These are phyloP conservation scores for Torymus auratus DNA, from an alignment of 2,888 invertebrate species.

Conservation along the genomic window DNA sequence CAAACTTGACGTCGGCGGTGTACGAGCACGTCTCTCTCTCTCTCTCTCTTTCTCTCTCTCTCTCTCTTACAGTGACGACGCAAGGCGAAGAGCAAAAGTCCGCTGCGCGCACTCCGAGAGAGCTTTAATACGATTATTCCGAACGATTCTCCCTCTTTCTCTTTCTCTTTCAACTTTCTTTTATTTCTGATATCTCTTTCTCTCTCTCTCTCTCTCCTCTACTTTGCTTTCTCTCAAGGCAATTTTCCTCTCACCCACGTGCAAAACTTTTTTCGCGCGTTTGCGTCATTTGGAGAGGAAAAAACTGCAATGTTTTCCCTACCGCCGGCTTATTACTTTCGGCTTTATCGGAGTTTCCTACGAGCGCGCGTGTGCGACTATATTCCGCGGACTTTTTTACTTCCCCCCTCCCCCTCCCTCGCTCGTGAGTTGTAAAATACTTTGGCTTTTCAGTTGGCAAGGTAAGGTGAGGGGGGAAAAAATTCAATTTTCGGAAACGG, in stretches of 20 bases:
- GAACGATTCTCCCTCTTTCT: slow-evolving; percentile 6
- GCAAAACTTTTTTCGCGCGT: not conserved
- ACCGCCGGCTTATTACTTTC: not conserved
- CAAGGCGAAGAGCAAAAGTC: not conserved
- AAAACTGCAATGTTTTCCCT: not conserved
- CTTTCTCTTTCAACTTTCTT: slow-evolving; percentile 31
- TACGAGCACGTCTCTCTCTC: not conserved
- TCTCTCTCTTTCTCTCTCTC: not conserved
- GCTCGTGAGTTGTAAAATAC: too few species aligned
- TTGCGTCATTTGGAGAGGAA: slow-evolving; percentile 14
- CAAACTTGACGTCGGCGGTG: not conserved
- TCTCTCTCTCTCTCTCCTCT: slow-evolving; percentile 20
- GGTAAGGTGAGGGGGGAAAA: too few species aligned
- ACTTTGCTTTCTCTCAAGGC: not conserved
- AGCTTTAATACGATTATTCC: slow-evolving; percentile 44
- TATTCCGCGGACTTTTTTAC: too few species aligned
- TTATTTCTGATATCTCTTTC: not conserved
- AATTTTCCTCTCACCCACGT: not conserved
- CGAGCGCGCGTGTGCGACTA: not conserved
- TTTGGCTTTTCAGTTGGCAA: too few species aligned
- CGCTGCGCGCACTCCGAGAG: not conserved
- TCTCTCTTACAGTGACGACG: not conserved
- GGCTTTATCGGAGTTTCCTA: not conserved
- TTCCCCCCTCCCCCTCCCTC: too few species aligned
- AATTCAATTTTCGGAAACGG: too few species aligned